These are phyloP conservation scores for Stegodyphus dumicola DNA, from an alignment of 1,140 invertebrate genomes.

Conservation along the genomic window DNA sequence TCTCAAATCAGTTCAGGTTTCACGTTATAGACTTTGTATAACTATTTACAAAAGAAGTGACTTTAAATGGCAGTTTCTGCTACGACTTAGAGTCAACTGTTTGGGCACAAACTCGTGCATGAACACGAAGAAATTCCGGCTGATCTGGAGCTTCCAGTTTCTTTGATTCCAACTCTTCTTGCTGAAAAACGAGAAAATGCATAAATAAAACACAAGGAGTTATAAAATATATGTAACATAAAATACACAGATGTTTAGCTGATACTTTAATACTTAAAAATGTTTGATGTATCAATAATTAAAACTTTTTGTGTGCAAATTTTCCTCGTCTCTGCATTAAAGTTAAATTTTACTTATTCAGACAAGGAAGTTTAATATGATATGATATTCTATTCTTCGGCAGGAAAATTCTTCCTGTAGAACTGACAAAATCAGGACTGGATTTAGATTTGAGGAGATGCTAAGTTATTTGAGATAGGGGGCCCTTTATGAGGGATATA, in stretches of 20 bases:
- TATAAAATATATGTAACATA: too few relatives aligned
- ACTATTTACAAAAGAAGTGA: conserved; percentile 44
- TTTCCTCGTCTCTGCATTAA: too few relatives aligned
- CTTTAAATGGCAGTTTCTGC: neutral
- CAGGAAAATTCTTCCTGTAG: too few relatives aligned
- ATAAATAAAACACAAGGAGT: neutral
- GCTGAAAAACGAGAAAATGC: conserved; percentile 62
- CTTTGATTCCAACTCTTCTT: conserved; percentile 64
- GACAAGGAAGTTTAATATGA: too few relatives aligned
- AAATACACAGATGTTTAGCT: too few relatives aligned
- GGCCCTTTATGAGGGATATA: too few relatives aligned
- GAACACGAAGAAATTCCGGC: conserved; percentile 69
- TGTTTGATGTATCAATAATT: neutral
- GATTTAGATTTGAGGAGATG: too few relatives aligned
- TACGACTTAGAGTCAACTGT: conserved; percentile 59
- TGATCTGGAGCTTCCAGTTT: conserved; percentile 61
- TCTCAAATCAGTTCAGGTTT: neutral
- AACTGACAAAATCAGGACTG: too few relatives aligned
- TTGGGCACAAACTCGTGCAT: conserved; percentile 69
- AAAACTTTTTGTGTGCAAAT: neutral
- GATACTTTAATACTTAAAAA: too few relatives aligned
- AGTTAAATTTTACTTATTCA: too few relatives aligned
- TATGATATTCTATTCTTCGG: too few relatives aligned
- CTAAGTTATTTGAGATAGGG: too few relatives aligned
- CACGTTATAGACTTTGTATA: neutral